Evolutionary conservation across 2,888 invertebrate species (phyloP).

Genomic region (Coleophora flavipennella): DNA sequence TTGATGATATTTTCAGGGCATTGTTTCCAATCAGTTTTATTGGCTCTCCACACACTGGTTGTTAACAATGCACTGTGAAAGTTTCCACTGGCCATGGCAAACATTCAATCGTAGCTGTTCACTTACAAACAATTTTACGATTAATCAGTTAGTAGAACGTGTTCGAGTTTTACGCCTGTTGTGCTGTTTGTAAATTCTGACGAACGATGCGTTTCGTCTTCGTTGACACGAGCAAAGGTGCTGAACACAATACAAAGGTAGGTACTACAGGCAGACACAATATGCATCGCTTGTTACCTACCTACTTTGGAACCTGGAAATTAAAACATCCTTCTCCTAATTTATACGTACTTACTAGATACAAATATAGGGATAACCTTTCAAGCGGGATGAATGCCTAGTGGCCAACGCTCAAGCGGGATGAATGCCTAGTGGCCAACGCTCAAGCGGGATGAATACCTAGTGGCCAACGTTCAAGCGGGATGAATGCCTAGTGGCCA

Average conservation of each 20-base stretch:
- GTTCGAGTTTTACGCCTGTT: constrained; percentile 14
- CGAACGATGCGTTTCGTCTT: constrained; percentile 13
- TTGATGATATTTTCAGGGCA: constrained; percentile 14
- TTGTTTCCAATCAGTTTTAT: constrained; percentile 26
- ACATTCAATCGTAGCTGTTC: constrained; percentile 33
- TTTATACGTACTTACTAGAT: no score
- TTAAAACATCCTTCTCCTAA: no score
- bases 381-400: no score
- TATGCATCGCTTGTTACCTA: no score
- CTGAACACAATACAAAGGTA: neutral
- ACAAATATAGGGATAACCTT: no score
- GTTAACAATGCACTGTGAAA: constrained; percentile 42
- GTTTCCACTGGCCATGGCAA: constrained; percentile 29
- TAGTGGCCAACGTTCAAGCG: no score
- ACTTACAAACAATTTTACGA: constrained; percentile 29
- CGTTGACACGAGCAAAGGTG: neutral
- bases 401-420: no score
- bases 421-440: no score
- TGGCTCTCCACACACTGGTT: constrained; percentile 25
- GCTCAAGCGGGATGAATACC: no score
- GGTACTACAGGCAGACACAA: neutral
- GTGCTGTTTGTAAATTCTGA: constrained; percentile 23
- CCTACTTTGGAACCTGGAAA: no score
- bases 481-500: no score
- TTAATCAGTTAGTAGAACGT: constrained; percentile 21